phyloP scores from a whole-genome alignment of 2,797 vertebrate species.

The Fringilla coelebs region DNA sequence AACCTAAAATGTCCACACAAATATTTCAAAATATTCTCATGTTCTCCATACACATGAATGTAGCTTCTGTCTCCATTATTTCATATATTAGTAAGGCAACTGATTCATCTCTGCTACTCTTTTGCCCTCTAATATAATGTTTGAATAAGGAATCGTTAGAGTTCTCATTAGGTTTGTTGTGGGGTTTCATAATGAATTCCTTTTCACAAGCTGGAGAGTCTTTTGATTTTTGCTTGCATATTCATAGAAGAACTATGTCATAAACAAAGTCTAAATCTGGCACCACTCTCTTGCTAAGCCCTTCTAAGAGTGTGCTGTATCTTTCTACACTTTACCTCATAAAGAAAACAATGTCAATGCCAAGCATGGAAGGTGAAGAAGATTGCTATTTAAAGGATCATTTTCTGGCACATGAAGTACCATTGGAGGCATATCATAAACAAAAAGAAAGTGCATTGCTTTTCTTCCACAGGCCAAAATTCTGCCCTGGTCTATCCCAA shows the following conservation, averaged over 20 bases:
- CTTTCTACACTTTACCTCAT: slow-evolving; percentile 41
- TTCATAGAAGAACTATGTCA: slow-evolving; percentile 59
- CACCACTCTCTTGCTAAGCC: slow-evolving; percentile 28
- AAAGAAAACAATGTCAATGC: slow-evolving; percentile 57
- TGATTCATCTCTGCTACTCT: slow-evolving; percentile 22
- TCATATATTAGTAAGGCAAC: background rate
- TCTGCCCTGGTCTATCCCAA: background rate
- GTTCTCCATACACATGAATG: background rate
- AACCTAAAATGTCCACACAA: background rate
- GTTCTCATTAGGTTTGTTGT: slow-evolving; percentile 64
- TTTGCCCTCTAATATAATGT: slow-evolving; percentile 46
- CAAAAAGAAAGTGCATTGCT: background rate
- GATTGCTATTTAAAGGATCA: slow-evolving; percentile 42
- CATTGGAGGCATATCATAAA: background rate
- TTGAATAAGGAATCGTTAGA: slow-evolving; percentile 45
- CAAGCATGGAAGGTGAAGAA: slow-evolving; percentile 45
- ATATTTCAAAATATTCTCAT: background rate
- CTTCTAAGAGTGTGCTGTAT: slow-evolving; percentile 2
- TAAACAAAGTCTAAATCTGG: slow-evolving; percentile 66
- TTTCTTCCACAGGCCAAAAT: background rate
- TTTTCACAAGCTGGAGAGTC: slow-evolving; percentile 37
- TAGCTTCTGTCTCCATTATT: background rate
- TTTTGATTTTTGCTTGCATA: slow-evolving; percentile 67
- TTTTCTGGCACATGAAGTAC: slow-evolving; percentile 21
- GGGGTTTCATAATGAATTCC: slow-evolving; percentile 62